Conservation (phyloP, 2,888 invertebrate genomes). For the Phortica magna region DNA sequence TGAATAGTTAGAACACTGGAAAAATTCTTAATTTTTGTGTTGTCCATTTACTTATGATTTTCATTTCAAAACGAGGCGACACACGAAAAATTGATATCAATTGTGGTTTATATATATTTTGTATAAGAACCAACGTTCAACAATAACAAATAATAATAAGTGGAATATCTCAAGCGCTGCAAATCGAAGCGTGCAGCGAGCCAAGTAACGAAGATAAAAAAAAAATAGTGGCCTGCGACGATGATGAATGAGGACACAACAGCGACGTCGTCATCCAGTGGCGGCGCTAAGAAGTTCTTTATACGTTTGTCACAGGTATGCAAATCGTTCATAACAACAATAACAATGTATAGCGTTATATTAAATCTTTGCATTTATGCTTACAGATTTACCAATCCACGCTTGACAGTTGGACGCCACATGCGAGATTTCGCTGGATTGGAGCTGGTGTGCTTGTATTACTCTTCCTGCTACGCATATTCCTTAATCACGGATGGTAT, state of each 20-base stretch:
- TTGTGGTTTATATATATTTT: not conserved
- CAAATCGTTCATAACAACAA: not conserved
- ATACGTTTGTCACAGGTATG: slow-evolving; percentile 77
- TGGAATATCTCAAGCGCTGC: not conserved
- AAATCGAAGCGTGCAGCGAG: not conserved
- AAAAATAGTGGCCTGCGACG: slow-evolving; percentile 37
- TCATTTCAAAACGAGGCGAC: not conserved
- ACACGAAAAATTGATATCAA: not conserved
- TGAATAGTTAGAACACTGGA: not conserved
- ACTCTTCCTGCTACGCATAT: slow-evolving; percentile 88
- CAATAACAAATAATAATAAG: too few relatives aligned
- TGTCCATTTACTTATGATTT: slow-evolving; percentile 6
- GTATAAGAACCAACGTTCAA: not conserved
- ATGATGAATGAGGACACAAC: slow-evolving; percentile 78
- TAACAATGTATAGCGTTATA: slow-evolving; percentile 8
- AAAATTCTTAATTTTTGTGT: slow-evolving; percentile 7
- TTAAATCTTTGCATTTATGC: not conserved
- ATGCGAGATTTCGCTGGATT: slow-evolving; percentile 88
- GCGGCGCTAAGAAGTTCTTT: slow-evolving; percentile 75
- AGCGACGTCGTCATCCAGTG: slow-evolving; percentile 67
- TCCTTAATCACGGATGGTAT: slow-evolving; percentile 98
- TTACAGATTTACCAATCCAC: slow-evolving; percentile 85
- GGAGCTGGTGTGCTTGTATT: slow-evolving; percentile 85
- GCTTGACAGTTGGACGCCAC: slow-evolving; percentile 92
- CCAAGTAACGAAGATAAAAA: not conserved